Conservation (phyloP, 2,888 invertebrate species). For the Leptinotarsa juncta region DNA sequence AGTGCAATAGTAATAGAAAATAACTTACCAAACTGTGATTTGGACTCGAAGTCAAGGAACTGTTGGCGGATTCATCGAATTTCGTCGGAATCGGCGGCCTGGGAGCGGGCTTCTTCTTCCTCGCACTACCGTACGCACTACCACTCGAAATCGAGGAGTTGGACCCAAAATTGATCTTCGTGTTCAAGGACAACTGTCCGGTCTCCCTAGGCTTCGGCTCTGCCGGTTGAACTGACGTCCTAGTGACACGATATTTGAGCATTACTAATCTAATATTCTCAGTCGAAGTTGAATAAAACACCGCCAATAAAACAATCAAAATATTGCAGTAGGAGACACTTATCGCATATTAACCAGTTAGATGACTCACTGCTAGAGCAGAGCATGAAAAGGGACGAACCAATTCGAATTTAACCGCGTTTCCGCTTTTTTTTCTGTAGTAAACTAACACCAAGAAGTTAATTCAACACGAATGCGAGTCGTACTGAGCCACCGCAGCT, state of each 20-base stretch:
- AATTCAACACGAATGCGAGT: slow-evolving; percentile 16
- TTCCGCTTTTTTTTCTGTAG: slow-evolving; percentile 10
- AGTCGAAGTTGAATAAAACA: not conserved
- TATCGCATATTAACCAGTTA: slow-evolving; percentile 49
- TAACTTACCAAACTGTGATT: slow-evolving; percentile 61
- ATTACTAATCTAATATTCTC: slow-evolving; percentile 46
- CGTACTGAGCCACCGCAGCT: slow-evolving; percentile 1
- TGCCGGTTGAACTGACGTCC: slow-evolving; percentile 50
- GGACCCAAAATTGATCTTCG: slow-evolving; percentile 60
- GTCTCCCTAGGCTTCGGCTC: slow-evolving; percentile 61
- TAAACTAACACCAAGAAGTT: not conserved
- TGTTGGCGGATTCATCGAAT: slow-evolving; percentile 51
- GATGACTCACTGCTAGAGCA: slow-evolving; percentile 44
- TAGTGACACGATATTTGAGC: slow-evolving; percentile 62
- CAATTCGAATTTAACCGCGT: slow-evolving; percentile 4
- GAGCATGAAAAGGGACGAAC: slow-evolving; percentile 34
- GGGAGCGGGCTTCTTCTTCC: slow-evolving; percentile 78
- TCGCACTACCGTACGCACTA: slow-evolving; percentile 62
- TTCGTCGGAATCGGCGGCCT: slow-evolving; percentile 68
- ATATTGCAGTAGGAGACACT: slow-evolving; percentile 33
- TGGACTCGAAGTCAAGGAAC: slow-evolving; percentile 61
- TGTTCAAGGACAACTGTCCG: slow-evolving; percentile 45
- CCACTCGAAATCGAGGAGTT: slow-evolving; percentile 64
- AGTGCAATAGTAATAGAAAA: not conserved
- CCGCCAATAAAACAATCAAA: slow-evolving; percentile 30